Evolutionary conservation across 2,113 vertebrate species (phyloP).

Genomic region (Phrynosoma blainvillii): DNA sequence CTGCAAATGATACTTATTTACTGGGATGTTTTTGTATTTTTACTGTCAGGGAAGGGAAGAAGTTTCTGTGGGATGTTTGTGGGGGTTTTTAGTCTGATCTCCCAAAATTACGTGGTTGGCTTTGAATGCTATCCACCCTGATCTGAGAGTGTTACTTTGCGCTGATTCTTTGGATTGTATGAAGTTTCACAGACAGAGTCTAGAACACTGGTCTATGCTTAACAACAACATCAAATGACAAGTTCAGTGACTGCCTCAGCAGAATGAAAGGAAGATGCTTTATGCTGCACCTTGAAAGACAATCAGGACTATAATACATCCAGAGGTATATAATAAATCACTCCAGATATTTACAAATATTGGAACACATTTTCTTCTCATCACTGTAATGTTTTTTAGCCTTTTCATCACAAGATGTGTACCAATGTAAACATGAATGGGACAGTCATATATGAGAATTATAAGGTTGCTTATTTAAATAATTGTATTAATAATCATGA

Average conservation of each 20-base stretch:
- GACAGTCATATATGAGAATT: background rate
- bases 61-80: too few species aligned
- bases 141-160: too few species aligned
- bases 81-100: too few species aligned
- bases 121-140: too few species aligned
- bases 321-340: background rate
- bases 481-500: background rate
- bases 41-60: too few species aligned
- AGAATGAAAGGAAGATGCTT: background rate
- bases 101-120: too few species aligned
- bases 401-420: background rate
- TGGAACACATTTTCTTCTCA: background rate
- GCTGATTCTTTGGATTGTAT: too few species aligned
- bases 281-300: background rate
- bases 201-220: background rate
- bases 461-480: background rate
- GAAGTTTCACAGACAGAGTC: background rate
- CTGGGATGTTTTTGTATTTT: too few species aligned
- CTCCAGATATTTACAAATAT: background rate
- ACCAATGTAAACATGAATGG: background rate
- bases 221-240: background rate
- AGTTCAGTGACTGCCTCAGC: background rate
- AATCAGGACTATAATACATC: background rate
- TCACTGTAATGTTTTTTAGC: background rate
- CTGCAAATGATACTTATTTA: too few species aligned